phyloP scores from a whole-genome alignment of 2,888 invertebrate genomes.

The Sminthurides aquaticus region DNA sequence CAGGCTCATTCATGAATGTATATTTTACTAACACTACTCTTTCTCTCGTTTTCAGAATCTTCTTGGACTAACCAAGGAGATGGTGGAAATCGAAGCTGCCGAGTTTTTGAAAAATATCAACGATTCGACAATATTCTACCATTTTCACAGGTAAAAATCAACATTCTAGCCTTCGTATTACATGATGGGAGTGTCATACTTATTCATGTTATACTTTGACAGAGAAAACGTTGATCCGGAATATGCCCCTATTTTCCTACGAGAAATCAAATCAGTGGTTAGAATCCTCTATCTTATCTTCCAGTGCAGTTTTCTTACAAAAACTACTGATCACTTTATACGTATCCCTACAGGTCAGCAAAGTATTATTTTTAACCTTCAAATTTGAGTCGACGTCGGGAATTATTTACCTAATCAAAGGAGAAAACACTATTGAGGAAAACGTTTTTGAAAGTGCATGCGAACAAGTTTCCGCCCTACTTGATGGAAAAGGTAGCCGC shows the following conservation, averaged over 20 bases:
- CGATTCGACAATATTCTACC: conserved; percentile 2
- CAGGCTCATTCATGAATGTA: background rate
- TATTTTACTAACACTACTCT: background rate
- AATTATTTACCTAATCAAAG: conserved; percentile 10
- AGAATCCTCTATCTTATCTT: too few relatives aligned
- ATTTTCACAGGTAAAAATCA: conserved; percentile 15
- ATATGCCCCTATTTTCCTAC: conserved; percentile 63
- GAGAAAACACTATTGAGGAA: conserved; percentile 11
- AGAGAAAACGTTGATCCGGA: conserved; percentile 70
- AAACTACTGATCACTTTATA: background rate
- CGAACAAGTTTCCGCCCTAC: conserved; percentile 57
- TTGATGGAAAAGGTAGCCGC: conserved; percentile 70
- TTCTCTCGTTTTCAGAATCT: conserved; percentile 48
- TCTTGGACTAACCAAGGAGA: conserved; percentile 59
- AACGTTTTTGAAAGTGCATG: background rate
- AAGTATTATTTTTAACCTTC: conserved; percentile 9
- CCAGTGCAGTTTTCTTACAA: too few relatives aligned
- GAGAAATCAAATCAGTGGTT: conserved; percentile 55
- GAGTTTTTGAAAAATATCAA: conserved; percentile 49
- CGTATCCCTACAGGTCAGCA: background rate
- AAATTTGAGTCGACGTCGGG: conserved; percentile 7
- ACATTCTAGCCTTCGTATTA: conserved; percentile 15
- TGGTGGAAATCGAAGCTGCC: conserved; percentile 62
- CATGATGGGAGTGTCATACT: conserved; percentile 4
- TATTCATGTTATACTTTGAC: conserved; percentile 35